These are phyloP conservation scores for Drosophila pachea DNA, from an alignment of 1,140 invertebrate genomes.

Conservation along the genomic window DNA sequence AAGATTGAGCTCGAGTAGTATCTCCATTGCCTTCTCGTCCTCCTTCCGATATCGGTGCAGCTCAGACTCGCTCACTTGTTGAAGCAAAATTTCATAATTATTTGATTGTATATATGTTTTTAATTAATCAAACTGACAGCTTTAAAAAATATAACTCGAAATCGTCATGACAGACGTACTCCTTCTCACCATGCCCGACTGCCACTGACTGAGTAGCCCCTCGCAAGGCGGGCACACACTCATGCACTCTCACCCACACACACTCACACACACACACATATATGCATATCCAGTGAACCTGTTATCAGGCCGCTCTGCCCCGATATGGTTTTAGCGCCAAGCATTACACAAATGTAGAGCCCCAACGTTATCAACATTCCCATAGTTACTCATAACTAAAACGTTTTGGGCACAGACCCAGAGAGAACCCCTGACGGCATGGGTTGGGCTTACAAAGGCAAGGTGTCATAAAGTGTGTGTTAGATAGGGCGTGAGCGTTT, in stretches of 20 bases:
- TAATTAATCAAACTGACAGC: conserved; percentile 6
- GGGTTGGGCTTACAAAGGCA: conserved; percentile 5
- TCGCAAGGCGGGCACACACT: not conserved
- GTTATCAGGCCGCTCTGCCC: conserved; percentile 19
- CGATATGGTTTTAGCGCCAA: conserved; percentile 27
- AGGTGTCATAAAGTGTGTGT: not conserved
- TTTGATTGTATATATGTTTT: not conserved
- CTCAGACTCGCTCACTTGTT: conserved; percentile 47
- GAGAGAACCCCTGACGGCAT: conserved; percentile 11
- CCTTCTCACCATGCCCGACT: not conserved
- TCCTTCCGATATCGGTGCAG: conserved; percentile 33
- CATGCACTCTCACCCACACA: not conserved
- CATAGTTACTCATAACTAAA: conserved; percentile 14
- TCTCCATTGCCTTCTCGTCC: conserved; percentile 57
- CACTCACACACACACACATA: not conserved
- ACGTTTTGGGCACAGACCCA: not conserved
- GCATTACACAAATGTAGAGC: conserved; percentile 30
- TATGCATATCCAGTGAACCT: not conserved
- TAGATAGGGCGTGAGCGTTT: not conserved
- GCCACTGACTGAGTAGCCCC: conserved; percentile 9
- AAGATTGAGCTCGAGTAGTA: conserved; percentile 67
- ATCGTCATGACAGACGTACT: conserved; percentile 3
- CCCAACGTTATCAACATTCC: conserved; percentile 18
- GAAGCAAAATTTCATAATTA: conserved; percentile 35
- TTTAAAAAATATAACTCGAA: conserved; percentile 29